Evolutionary conservation across 2,797 vertebrate genomes (phyloP).

Genomic region (Acanthopagrus latus): DNA sequence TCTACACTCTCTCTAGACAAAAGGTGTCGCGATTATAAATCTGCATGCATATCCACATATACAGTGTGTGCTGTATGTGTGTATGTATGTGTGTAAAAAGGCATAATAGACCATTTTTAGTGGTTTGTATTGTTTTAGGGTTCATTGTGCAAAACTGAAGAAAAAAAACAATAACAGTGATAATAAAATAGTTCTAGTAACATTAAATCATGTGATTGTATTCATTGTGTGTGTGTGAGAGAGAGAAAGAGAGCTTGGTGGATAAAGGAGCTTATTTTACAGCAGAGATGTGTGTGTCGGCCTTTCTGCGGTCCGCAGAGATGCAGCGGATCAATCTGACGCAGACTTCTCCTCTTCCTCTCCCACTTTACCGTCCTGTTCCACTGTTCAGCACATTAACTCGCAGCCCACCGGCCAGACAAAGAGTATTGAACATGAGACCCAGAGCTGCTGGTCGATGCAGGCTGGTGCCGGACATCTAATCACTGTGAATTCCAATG

Average conservation of each 20-base stretch:
- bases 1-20: conserved; percentile 79
- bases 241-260: conserved; percentile 7
- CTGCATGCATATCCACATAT: conserved; percentile 83
- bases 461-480: conserved; percentile 66
- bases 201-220: conserved; percentile 55
- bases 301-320: conserved; percentile 58
- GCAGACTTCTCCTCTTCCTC: conserved; percentile 42
- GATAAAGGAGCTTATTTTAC: conserved; percentile 52
- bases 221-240: conserved; percentile 51
- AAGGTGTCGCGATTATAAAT: conserved; percentile 79
- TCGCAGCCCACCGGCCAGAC: conserved; percentile 61
- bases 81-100: conserved; percentile 81
- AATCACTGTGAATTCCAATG: conserved; percentile 66
- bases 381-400: conserved; percentile 69
- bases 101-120: conserved; percentile 84
- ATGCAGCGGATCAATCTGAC: conserved; percentile 70
- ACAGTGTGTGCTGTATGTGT: conserved; percentile 81
- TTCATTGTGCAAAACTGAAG: conserved; percentile 91
- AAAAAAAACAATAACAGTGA: conserved; percentile 82
- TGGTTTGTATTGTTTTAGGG: conserved; percentile 91
- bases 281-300: conserved; percentile 53
- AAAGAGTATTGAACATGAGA: conserved; percentile 69
- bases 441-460: conserved; percentile 69
- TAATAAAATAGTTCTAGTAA: conserved; percentile 89
- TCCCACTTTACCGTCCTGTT: conserved; percentile 39